These are phyloP conservation scores for Cyclina sinensis DNA, from an alignment of 1,140 invertebrate genomes.

Conservation along the genomic window DNA sequence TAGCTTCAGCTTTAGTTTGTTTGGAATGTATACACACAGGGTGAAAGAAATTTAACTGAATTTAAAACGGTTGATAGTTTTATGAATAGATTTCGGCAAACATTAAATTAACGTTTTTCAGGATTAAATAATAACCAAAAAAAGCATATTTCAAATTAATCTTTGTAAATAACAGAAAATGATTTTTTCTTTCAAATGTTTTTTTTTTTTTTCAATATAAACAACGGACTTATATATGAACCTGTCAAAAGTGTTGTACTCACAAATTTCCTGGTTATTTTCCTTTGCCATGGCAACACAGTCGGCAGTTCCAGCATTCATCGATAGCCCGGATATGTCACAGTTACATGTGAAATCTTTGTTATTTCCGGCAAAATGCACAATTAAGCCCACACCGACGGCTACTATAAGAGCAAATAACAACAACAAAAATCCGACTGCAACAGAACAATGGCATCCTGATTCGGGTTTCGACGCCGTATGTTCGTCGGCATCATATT, in stretches of 20 bases:
- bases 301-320: not conserved
- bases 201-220: no score
- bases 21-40: no score
- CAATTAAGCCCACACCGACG: constrained; percentile 2
- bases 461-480: not conserved
- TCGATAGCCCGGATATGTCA: not conserved
- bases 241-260: not conserved
- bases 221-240: no score
- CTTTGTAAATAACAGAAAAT: no score
- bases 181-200: no score
- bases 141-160: no score
- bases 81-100: no score
- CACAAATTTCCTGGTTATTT: constrained; percentile 11
- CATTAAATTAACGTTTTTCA: no score
- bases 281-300: constrained; percentile 6
- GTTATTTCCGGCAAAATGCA: constrained; percentile 16
- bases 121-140: no score
- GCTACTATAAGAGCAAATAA: not conserved
- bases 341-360: not conserved
- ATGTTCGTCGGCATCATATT: constrained; percentile 32
- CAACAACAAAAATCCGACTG: constrained; percentile 6
- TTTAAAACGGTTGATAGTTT: no score
- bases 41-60: no score
- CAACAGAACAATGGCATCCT: constrained; percentile 19
- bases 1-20: no score